Evolutionary conservation across 2,797 vertebrate genomes (phyloP), one percentile per base, ranked within the genome.

Genomic region (Pelodytes ibericus): DNA sequence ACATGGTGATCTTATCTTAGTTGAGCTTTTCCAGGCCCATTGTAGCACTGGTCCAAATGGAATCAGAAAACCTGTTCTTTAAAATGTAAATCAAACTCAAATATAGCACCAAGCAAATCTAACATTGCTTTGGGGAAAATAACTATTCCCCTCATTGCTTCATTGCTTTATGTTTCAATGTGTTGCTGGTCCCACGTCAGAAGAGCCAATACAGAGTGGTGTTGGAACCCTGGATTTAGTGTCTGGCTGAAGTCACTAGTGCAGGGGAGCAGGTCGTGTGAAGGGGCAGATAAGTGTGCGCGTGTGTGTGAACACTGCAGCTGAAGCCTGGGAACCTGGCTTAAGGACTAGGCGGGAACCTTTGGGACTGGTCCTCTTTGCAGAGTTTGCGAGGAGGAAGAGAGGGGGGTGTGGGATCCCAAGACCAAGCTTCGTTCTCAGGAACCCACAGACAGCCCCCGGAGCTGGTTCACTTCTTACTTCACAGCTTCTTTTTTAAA

Each of bases 271-370:
- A 26, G 76, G 70, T 78, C 76, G 62, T 78, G 76, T 68, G 76
- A 78, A 78, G 70, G 63, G 63, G 70, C 76, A 58, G 20, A 18
- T 41, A 9, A 41, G 36, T 72, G 69, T 66, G 75, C 66, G 51
- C 47, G 53, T 71, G 75, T 78, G 76, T 78, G 76, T 78, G 76
- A 78, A 78, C 57, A 27, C 22, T 67, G 18, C 56, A 4, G 69
- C 60, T 39, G 20, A 33, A 72, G 69, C 76, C 76, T 78, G 76
- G 70, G 76, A 78, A 78, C 62, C 75, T 78, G 75, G 69, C 62
- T 29, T 57, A 30, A 36, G 29, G 62, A 72, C 24, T 62, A 51
- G 62, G 39, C 63, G 26, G 63, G 71, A 39, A 62, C 75, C 70
- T 61, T 30, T 51, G 41, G 76, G 70, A 72, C 70, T 51, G 31